phyloP scores from a whole-genome alignment of 1,140 invertebrate species.

The Macrocentrus cingulum region DNA sequence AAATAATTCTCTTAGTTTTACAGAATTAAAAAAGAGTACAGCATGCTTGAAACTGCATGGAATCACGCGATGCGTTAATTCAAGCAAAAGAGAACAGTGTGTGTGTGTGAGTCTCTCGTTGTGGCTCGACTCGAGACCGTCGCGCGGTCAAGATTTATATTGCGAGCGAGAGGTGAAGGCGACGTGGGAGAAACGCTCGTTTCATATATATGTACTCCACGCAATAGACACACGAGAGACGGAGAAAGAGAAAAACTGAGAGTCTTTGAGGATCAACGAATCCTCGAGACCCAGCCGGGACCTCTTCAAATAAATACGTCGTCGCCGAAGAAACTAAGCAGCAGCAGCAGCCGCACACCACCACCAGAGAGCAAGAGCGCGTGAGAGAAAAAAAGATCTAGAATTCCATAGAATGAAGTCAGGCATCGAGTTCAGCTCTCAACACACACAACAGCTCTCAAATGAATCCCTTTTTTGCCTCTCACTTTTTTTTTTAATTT shows the following conservation, averaged over 20 bases:
- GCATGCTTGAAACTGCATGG: conserved; percentile 1
- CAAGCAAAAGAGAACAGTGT: background rate
- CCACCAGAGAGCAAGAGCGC: background rate
- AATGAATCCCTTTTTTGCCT: conserved; percentile 6
- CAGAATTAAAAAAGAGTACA: too few relatives aligned
- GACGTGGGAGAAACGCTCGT: background rate
- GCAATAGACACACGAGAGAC: background rate
- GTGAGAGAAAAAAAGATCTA: background rate
- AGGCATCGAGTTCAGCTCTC: conserved; percentile 2
- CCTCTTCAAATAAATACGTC: conserved; percentile 28
- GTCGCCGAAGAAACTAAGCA: conserved; percentile 11
- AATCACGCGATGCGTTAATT: background rate
- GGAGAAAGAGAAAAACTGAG: background rate
- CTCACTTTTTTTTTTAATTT: background rate
- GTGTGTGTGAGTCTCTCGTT: conserved; percentile 13
- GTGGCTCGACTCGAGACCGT: conserved; percentile 10
- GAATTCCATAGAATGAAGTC: conserved; percentile 2
- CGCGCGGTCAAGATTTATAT: conserved; percentile 20
- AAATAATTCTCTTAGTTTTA: too few relatives aligned
- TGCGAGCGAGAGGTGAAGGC: conserved; percentile 6
- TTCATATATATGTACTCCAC: too few relatives aligned
- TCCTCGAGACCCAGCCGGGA: conserved; percentile 24
- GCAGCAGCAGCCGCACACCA: too few relatives aligned
- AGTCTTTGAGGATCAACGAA: conserved; percentile 23
- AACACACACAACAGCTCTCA: background rate